Evolutionary conservation across 2,113 vertebrate species (phyloP).

Genomic region (Paedocypris sp.): DNA sequence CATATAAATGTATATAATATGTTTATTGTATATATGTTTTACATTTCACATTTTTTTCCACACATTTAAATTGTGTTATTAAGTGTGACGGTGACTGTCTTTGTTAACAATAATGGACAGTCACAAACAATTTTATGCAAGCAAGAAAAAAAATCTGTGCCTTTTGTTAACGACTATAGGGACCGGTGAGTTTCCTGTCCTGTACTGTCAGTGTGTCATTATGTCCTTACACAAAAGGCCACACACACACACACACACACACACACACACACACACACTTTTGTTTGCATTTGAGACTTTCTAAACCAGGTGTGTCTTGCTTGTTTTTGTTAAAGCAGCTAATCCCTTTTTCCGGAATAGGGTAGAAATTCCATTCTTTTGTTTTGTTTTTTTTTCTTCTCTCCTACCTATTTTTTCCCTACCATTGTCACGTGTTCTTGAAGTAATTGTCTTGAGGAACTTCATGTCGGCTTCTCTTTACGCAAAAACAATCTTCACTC

Average conservation of each 20-base stretch:
- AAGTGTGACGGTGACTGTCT: background rate
- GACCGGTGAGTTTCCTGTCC: too few species aligned
- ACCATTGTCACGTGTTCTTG: slow-evolving; percentile 41
- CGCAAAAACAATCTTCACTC: slow-evolving; percentile 11
- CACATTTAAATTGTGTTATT: too few species aligned
- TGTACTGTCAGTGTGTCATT: slow-evolving; percentile 20
- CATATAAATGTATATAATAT: too few species aligned
- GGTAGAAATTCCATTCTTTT: slow-evolving; percentile 33
- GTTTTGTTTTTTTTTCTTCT: too few species aligned
- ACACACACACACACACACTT: too few species aligned
- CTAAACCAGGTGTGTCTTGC: slow-evolving; percentile 43
- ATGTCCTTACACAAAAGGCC: slow-evolving; percentile 14
- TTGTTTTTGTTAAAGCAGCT: slow-evolving; percentile 38
- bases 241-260: slow-evolving; percentile 14
- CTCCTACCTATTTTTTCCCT: too few species aligned
- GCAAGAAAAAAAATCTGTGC: too few species aligned
- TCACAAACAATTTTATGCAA: too few species aligned
- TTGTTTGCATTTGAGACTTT: background rate
- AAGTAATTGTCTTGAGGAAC: slow-evolving; percentile 36
- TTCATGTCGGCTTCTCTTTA: slow-evolving; percentile 34
- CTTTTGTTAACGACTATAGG: too few species aligned
- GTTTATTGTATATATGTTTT: too few species aligned
- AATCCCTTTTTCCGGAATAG: slow-evolving; percentile 34
- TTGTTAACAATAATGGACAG: too few species aligned
- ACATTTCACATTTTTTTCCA: too few species aligned